Percentiles rank a stretch among this genome's conserved stretches.
Conservation (phyloP, 2,113 vertebrate genomes). For the Accipiter virgatus region DNA sequence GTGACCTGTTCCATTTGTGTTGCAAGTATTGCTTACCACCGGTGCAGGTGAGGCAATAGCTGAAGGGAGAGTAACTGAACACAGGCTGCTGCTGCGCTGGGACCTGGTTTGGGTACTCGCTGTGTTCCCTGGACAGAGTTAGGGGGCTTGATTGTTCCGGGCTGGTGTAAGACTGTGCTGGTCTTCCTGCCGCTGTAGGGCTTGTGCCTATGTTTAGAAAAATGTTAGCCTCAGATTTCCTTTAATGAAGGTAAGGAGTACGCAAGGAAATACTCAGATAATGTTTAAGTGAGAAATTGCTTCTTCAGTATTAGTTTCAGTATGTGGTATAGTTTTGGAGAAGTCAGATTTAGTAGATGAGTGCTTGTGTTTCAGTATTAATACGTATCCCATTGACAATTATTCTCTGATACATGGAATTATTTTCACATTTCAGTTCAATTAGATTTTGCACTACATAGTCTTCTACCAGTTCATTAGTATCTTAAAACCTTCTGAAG, state of each 20-base stretch:
- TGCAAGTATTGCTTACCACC: background rate
- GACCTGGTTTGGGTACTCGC: rapidly evolving
- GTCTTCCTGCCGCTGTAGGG: background rate
- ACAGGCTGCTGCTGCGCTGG: background rate
- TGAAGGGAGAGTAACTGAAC: background rate
- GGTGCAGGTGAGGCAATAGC: background rate
- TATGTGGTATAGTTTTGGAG: background rate
- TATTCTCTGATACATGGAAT: background rate
- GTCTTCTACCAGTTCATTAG: too few species aligned
- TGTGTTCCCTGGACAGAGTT: background rate
- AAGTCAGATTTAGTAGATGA: background rate
- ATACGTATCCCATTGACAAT: background rate
- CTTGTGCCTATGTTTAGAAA: background rate
- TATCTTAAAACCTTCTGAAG: background rate
- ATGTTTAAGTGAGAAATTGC: background rate
- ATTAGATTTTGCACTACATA: background rate
- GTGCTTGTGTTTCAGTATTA: background rate
- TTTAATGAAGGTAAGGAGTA: background rate
- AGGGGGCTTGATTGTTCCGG: background rate
- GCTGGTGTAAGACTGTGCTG: background rate
- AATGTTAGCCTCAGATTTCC: background rate
- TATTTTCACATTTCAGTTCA: background rate
- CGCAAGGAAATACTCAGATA: background rate
- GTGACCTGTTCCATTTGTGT: background rate
- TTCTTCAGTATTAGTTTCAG: background rate